These are phyloP conservation scores for Psilanteris sp. DNA, from an alignment of 1,140 invertebrate species.

Conservation along the genomic window DNA sequence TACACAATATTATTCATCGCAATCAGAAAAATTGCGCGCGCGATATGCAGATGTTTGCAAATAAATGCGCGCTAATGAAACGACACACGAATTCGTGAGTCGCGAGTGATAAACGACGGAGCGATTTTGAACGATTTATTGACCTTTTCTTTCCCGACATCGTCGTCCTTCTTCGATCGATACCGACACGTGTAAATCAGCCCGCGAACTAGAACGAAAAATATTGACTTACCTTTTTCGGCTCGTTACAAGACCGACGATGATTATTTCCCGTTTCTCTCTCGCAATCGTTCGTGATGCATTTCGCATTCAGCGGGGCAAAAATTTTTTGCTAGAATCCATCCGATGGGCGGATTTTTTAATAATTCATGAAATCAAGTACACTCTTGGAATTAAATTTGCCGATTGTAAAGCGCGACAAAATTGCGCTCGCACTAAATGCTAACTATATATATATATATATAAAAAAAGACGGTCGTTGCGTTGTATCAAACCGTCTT, in stretches of 20 bases:
- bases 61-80: too few relatives aligned
- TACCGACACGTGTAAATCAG: conserved; percentile 13
- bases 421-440: conserved; percentile 39
- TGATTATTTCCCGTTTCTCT: conserved; percentile 34
- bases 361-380: conserved; percentile 65
- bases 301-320: conserved; percentile 55
- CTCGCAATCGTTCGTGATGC: conserved; percentile 18
- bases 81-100: too few relatives aligned
- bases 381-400: conserved; percentile 58
- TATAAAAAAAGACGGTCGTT: too few relatives aligned
- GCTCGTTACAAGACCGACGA: conserved; percentile 39
- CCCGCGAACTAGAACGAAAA: conserved; percentile 4
- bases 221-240: conserved; percentile 32
- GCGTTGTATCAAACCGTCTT: too few relatives aligned
- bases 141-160: background rate
- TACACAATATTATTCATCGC: conserved; percentile 57
- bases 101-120: conserved; percentile 18
- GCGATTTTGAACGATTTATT: conserved; percentile 8
- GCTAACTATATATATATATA: too few relatives aligned
- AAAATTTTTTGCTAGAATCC: conserved; percentile 38
- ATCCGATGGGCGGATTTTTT: conserved; percentile 40
- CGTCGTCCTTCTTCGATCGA: background rate
- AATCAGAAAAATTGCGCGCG: conserved; percentile 60
- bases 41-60: too few relatives aligned
- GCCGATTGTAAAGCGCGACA: conserved; percentile 43